Evolutionary conservation across 2,797 vertebrate genomes (phyloP).

Genomic region (Gouania willdenowi): DNA sequence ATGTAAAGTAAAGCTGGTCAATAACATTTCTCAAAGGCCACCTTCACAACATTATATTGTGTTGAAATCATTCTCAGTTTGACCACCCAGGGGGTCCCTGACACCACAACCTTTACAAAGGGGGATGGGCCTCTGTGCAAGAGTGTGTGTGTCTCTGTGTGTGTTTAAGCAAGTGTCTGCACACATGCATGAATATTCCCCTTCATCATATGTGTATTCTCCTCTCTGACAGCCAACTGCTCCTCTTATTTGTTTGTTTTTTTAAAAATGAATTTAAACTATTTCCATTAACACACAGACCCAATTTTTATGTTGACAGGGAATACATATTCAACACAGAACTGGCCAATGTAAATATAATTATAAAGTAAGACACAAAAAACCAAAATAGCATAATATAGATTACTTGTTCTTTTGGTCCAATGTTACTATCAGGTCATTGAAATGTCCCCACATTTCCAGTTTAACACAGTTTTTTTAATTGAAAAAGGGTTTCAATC

Average conservation of each 20-base stretch:
- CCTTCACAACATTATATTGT: conserved; percentile 57
- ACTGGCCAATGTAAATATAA: conserved; percentile 66
- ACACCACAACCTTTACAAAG: conserved; percentile 69
- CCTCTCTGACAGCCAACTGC: conserved; percentile 22
- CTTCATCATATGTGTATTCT: conserved; percentile 60
- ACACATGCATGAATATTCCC: conserved; percentile 65
- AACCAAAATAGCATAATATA: conserved; percentile 69
- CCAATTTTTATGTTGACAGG: conserved; percentile 34
- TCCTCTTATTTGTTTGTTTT: conserved; percentile 7
- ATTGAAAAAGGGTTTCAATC: too few species aligned
- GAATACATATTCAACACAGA: conserved; percentile 55
- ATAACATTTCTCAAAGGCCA: conserved; percentile 39
- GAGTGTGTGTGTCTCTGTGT: conserved; percentile 27
- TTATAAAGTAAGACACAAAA: conserved; percentile 61
- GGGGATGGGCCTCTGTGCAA: conserved; percentile 54
- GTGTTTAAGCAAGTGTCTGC: conserved; percentile 63
- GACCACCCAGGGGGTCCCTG: conserved; percentile 76
- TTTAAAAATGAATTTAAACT: conserved; percentile 10
- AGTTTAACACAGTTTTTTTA: too few species aligned
- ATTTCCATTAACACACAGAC: conserved; percentile 46
- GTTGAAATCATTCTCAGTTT: conserved; percentile 73
- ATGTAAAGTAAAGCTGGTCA: conserved; percentile 19
- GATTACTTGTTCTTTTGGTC: conserved; percentile 62
- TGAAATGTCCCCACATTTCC: conserved; percentile 60
- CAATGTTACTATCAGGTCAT: conserved; percentile 63